Percentiles rank a stretch among this genome's conserved stretches.
These are phyloP conservation scores for Andrena cerasifolii DNA, from an alignment of 1,140 invertebrate genomes.

Conservation along the genomic window DNA sequence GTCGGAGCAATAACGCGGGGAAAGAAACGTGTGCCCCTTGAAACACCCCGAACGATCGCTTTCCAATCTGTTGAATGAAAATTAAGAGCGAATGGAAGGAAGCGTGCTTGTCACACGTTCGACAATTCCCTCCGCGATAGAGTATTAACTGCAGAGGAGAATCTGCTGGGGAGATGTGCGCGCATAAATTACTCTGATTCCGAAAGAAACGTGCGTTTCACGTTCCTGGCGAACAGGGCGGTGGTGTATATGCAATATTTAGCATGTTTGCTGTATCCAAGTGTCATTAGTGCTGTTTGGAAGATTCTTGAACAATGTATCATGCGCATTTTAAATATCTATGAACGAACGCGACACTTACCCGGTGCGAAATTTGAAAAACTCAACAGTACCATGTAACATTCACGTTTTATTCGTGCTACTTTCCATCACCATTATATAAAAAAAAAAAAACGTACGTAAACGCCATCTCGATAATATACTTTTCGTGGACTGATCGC, in stretches of 20 bases:
- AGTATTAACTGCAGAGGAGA: constrained; percentile 17
- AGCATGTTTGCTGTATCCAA: constrained; percentile 23
- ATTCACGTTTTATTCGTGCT: constrained; percentile 8
- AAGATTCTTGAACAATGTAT: background rate
- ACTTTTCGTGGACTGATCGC: constrained; percentile 10
- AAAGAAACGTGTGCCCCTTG: background rate
- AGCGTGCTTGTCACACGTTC: constrained; percentile 8
- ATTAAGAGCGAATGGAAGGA: constrained; percentile 9
- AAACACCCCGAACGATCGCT: background rate
- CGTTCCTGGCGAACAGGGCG: constrained; percentile 25
- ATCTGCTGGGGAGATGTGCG: background rate
- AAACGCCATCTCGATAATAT: background rate
- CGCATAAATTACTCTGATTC: constrained; percentile 1
- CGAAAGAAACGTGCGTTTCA: constrained; percentile 16
- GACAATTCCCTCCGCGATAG: constrained; percentile 57
- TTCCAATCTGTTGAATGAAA: background rate
- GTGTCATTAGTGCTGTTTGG: constrained; percentile 1
- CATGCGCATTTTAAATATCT: constrained; percentile 18
- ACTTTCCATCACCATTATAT: background rate
- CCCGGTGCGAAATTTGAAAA: background rate
- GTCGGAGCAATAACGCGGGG: background rate
- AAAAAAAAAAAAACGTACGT: constrained; percentile 7
- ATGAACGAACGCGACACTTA: background rate
- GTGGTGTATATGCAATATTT: constrained; percentile 29
- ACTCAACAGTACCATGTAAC: background rate